A percentile compares a stretch with the other conserved stretches of the same genome.
Evolutionary conservation across 2,113 vertebrate genomes (phyloP).

Genomic region (Pygoscelis antarcticus): DNA sequence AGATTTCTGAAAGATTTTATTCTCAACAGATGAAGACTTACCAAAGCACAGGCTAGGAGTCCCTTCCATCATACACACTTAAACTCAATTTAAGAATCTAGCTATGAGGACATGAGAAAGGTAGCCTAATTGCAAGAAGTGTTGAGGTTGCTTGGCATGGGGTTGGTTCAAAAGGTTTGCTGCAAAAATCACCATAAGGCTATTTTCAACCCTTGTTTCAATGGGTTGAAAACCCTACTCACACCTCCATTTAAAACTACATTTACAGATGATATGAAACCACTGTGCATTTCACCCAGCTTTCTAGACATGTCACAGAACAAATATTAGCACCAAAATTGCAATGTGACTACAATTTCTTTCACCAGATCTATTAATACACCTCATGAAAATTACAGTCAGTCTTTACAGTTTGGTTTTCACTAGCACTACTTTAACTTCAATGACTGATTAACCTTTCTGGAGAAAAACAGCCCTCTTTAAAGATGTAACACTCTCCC

Average conservation of each 20-base stretch:
- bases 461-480: neutral
- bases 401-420: neutral
- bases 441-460: constrained; percentile 30
- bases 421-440: neutral
- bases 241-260: neutral
- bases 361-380: neutral
- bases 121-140: neutral
- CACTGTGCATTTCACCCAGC: neutral
- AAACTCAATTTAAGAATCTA: neutral
- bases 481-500: constrained; percentile 23
- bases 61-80: neutral
- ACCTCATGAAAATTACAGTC: neutral
- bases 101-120: neutral
- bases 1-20: neutral
- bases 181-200: neutral
- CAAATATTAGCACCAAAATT: neutral
- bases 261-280: neutral
- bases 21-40: neutral
- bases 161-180: neutral
- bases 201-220: neutral
- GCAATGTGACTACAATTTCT: neutral
- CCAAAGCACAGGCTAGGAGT: neutral
- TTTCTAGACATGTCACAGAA: neutral
- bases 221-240: neutral
- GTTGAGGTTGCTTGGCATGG: neutral